Evolutionary conservation across 2,888 invertebrate genomes (phyloP).

Genomic region (Heliothis peltigera): DNA sequence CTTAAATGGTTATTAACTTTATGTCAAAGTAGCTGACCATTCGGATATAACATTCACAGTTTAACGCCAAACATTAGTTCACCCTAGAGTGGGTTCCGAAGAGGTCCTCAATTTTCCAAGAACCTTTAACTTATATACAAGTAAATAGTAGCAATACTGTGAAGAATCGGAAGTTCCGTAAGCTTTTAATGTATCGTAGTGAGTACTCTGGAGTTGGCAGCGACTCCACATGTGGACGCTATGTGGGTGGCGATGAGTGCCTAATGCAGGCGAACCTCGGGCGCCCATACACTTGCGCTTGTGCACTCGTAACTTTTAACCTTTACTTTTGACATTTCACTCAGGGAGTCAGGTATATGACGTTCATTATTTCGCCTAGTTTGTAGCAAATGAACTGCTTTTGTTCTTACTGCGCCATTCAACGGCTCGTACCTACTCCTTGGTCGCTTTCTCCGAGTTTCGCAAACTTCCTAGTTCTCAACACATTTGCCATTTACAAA

Average conservation of each 20-base stretch:
- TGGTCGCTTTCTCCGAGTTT: constrained; percentile 82
- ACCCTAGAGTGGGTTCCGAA: background rate
- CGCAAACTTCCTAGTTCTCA: constrained; percentile 80
- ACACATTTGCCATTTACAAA: constrained; percentile 82
- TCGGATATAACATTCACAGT: too few relatives aligned
- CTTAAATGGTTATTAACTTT: too few relatives aligned
- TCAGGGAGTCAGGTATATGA: constrained; percentile 71
- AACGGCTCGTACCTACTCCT: constrained; percentile 72
- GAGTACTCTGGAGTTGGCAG: constrained; percentile 19
- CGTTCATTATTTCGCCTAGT: constrained; percentile 84
- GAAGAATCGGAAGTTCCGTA: constrained; percentile 10
- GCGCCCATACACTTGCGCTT: constrained; percentile 55
- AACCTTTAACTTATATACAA: background rate
- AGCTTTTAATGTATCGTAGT: constrained; percentile 31
- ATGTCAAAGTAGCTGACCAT: too few relatives aligned
- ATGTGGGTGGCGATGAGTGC: constrained; percentile 50
- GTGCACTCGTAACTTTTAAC: constrained; percentile 83
- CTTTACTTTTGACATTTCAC: constrained; percentile 87
- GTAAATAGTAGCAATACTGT: background rate
- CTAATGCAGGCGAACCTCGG: constrained; percentile 44
- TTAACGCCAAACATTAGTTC: background rate
- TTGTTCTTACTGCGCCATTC: constrained; percentile 82
- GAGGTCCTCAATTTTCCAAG: background rate
- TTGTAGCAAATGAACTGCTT: constrained; percentile 85
- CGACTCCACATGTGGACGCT: constrained; percentile 22